These are phyloP conservation scores for Mesoclemmys tuberculata DNA, from an alignment of 2,113 vertebrate species.

Conservation along the genomic window DNA sequence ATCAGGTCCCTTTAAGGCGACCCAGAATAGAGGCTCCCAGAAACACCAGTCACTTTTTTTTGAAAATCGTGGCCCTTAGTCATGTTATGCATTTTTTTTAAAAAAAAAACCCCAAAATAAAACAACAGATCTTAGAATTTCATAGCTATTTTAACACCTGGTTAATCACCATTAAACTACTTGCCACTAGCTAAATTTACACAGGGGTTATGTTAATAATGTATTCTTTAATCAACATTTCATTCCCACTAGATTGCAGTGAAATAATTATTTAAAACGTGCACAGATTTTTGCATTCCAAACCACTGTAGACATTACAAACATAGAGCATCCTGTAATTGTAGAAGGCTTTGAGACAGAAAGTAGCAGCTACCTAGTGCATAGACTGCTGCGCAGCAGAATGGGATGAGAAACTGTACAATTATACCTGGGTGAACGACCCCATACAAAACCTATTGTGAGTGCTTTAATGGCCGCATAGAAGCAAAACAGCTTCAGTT, in stretches of 20 bases:
- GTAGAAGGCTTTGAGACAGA: not conserved
- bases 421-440: not conserved
- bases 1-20: not conserved
- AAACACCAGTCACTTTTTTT: not conserved
- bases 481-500: not conserved
- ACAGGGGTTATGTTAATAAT: not conserved
- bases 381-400: not conserved
- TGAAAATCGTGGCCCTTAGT: not conserved
- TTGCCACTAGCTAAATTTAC: not conserved
- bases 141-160: not conserved
- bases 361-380: not conserved
- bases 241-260: not conserved
- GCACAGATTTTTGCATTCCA: not conserved
- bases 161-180: not conserved
- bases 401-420: not conserved
- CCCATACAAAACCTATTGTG: not conserved
- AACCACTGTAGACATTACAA: not conserved
- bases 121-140: not conserved
- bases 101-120: too few relatives aligned
- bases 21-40: not conserved
- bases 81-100: not conserved
- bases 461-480: not conserved
- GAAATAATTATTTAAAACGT: not conserved
- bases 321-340: not conserved
- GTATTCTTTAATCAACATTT: not conserved